Percentiles rank a stretch among this genome's conserved stretches.
Conservation (phyloP, 1,140 invertebrate genomes). For the Pseudomyrmex sp. region DNA sequence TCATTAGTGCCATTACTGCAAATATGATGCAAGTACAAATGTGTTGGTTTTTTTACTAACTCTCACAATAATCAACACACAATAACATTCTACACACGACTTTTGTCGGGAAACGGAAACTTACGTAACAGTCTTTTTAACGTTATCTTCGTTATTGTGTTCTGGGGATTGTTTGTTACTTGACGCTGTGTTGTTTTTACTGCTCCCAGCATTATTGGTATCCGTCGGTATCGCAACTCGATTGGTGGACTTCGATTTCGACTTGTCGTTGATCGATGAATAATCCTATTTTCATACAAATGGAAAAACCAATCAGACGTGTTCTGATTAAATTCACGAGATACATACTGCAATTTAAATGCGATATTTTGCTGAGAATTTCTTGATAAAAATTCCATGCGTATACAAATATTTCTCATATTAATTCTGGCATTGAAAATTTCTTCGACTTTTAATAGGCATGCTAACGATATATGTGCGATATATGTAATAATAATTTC, state of each 20-base stretch:
- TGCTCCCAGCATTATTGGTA: constrained; percentile 75
- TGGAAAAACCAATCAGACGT: neutral
- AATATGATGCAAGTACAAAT: neutral
- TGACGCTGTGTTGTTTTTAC: constrained; percentile 80
- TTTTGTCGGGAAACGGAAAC: constrained; percentile 25
- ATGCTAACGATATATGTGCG: constrained; percentile 47
- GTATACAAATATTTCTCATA: constrained; percentile 59
- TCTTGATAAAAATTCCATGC: constrained; percentile 51
- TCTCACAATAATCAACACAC: neutral
- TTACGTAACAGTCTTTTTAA: constrained; percentile 84
- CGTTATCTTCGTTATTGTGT: constrained; percentile 84
- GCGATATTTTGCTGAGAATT: constrained; percentile 2
- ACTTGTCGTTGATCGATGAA: constrained; percentile 86
- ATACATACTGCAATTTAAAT: neutral
- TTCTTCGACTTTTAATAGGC: neutral
- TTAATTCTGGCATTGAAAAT: neutral
- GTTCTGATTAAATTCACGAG: neutral
- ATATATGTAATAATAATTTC: no score
- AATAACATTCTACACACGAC: neutral
- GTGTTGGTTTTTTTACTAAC: neutral
- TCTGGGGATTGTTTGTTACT: constrained; percentile 80
- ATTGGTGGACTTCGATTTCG: constrained; percentile 81
- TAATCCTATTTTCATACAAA: constrained; percentile 83
- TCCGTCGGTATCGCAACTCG: constrained; percentile 82
- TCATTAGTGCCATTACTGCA: constrained; percentile 87